These are phyloP conservation scores for Hippasteria phrygiana DNA, from an alignment of 53 echinoderm and acorn worm species.

Conservation along the genomic window DNA sequence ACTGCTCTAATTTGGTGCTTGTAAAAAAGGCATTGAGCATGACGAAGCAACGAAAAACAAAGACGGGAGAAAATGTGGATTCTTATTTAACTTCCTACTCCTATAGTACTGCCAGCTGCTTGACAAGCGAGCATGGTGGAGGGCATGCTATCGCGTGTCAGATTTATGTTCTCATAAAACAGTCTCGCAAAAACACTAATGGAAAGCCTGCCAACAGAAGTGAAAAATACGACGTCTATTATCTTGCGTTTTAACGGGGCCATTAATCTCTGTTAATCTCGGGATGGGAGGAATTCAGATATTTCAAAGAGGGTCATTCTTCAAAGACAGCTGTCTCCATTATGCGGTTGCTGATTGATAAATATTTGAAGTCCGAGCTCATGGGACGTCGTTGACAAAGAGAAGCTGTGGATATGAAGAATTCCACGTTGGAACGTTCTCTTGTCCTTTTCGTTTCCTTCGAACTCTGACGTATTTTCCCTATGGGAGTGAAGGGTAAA, in stretches of 20 bases:
- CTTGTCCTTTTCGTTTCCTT: no score
- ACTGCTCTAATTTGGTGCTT: no score
- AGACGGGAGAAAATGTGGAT: no score
- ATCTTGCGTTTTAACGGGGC: constrained; percentile 30
- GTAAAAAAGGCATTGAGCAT: no score
- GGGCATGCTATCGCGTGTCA: constrained; percentile 2
- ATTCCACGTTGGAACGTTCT: no score
- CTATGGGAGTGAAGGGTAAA: no score
- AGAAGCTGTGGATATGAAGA: no score
- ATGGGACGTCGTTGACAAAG: neutral
- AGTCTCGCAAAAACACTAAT: constrained; percentile 1
- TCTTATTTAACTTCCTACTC: no score
- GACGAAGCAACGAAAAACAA: no score
- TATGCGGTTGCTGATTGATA: constrained; percentile 32
- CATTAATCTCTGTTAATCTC: constrained; percentile 35
- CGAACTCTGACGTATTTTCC: no score
- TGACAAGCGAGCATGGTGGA: constrained; percentile 9
- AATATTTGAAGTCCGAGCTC: neutral
- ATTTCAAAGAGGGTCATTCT: constrained; percentile 13
- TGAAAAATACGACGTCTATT: constrained; percentile 36
- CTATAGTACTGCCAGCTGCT: neutral
- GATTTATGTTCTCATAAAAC: constrained; percentile 41
- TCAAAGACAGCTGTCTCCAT: constrained; percentile 11
- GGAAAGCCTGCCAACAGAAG: constrained; percentile 25
- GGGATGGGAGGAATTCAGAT: neutral